Evolutionary conservation across 2,888 invertebrate genomes (phyloP).

Genomic region (Eubasilissa splendida): DNA sequence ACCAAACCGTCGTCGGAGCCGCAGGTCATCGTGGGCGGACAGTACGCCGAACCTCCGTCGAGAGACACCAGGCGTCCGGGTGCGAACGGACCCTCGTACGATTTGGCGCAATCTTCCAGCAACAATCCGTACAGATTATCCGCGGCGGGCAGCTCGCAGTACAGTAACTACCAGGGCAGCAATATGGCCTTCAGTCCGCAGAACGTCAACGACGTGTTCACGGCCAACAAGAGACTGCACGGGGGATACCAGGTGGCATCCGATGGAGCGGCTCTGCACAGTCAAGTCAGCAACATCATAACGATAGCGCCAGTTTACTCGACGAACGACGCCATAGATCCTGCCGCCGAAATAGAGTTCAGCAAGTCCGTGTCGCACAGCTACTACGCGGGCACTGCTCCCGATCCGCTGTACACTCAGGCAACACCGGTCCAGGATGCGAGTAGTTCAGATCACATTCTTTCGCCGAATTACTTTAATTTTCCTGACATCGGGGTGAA

Average conservation of each 20-base stretch:
- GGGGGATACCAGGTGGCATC: conserved; percentile 48
- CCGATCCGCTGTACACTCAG: conserved; percentile 54
- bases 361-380: conserved; percentile 66
- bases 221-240: conserved; percentile 53
- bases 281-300: conserved; percentile 50
- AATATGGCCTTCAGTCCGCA: conserved; percentile 59
- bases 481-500: conserved; percentile 41
- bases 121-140: conserved; percentile 15
- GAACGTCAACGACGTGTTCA: conserved; percentile 58
- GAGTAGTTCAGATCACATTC: conserved; percentile 27
- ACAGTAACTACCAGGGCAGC: conserved; percentile 56
- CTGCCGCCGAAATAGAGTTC: conserved; percentile 61
- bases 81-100: conserved; percentile 24
- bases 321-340: conserved; percentile 29
- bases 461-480: conserved; percentile 58
- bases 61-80: conserved; percentile 39
- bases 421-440: conserved; percentile 10
- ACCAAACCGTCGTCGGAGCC: neutral
- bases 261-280: conserved; percentile 38
- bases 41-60: conserved; percentile 61
- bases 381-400: conserved; percentile 65
- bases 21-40: conserved; percentile 56
- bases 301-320: conserved; percentile 24
- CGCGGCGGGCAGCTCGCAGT: conserved; percentile 45
- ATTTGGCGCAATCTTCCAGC: conserved; percentile 1